Base-by-base conservation (phyloP, 2,888 invertebrate genomes). In the Spodoptera picta region DNA sequence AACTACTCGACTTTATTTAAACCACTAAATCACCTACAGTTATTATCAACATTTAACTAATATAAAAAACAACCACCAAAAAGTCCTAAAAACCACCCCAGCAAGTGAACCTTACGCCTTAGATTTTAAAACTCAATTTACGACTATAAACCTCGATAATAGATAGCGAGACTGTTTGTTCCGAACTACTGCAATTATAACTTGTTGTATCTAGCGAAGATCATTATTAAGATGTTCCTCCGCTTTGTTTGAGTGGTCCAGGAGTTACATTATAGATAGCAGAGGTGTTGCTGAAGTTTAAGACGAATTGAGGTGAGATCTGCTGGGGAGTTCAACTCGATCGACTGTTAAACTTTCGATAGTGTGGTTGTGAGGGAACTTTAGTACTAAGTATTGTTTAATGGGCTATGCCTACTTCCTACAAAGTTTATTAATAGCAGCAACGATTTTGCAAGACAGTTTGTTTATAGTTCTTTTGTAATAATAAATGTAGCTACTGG, bases 111-210 rank as follows among this genome's bases (percentile, higher is more conserved):
- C 49, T 60, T 56, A 64, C 23, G 60, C 78, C 64, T 69, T 63
- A 67, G 36, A 75, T 75, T 71, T 82, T 77, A 86, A 83, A 86
- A 81, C 83, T 83, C 70, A 76, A 86, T 87, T 85, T 84, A 87
- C 82, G 77, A 84, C 77, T 77, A 73, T 73, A 77, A 81, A 71
- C 75, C 60, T 60, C 74, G 82, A 83, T 83, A 80, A 80, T 75
- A 73, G 69, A 65, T 66, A 23, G 12, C 61, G 81, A 77, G 77
- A 73, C 64, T 67, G 79, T 77, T 77, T 67, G 66, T 69, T 56
- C 69, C 56, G 50, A 68, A 61, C 77, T 60, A 65, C 67, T 67
- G 69, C 65, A 71, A 78, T 76, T 71, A 76, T 71, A 76, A 74
- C 56, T 60, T 63, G 36, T 60, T 60, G 23, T 36, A 36, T 36